Evolutionary conservation across 2,113 vertebrate genomes (phyloP).

Genomic region (Oreochromis aureus): DNA sequence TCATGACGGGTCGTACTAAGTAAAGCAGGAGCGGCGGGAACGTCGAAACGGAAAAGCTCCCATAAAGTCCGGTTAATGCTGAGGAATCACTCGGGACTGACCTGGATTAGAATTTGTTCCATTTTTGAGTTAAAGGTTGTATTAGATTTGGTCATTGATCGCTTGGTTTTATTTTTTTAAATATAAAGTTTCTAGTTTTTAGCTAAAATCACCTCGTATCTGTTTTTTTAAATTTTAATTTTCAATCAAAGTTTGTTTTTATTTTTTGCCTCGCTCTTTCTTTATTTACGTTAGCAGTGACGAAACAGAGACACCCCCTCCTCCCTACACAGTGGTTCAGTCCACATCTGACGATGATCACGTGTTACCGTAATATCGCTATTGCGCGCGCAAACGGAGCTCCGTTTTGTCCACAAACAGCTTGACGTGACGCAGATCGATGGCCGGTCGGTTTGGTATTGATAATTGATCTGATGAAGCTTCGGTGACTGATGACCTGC

Average conservation of each 20-base stretch:
- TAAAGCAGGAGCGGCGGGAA: background rate
- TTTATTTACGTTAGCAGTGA: background rate
- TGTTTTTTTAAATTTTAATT: background rate
- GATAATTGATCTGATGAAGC: background rate
- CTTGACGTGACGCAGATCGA: background rate
- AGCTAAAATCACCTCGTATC: background rate
- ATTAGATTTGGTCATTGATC: background rate
- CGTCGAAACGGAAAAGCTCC: background rate
- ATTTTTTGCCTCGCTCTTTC: background rate
- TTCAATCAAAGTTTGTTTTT: background rate
- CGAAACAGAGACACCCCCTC: background rate
- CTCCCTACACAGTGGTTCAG: background rate
- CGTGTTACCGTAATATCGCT: constrained; percentile 29
- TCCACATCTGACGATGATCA: background rate
- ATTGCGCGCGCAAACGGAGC: fast-evolving
- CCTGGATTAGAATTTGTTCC: background rate
- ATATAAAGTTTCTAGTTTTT: background rate
- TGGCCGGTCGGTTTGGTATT: background rate
- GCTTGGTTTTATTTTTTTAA: fast-evolving
- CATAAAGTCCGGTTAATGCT: background rate
- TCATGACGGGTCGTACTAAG: background rate
- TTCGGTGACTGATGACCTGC: fast-evolving
- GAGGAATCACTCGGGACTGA: background rate
- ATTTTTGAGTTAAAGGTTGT: background rate
- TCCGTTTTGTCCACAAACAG: background rate